Evolutionary conservation across 2,888 invertebrate species (phyloP), one percentile per base, ranked within the genome.

Genomic region (Cheilosia vernalis): DNA sequence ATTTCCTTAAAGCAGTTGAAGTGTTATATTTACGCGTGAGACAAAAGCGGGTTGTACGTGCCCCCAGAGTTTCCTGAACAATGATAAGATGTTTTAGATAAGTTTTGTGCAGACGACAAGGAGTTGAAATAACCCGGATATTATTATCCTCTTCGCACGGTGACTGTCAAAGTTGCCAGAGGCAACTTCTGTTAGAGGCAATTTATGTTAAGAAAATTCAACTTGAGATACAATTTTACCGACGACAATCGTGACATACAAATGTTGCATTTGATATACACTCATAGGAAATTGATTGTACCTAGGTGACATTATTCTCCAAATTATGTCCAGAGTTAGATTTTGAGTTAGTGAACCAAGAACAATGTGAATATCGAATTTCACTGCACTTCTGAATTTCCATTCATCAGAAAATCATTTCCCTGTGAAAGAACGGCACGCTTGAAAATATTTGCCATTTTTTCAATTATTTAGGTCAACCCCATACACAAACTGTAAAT

Each of bases 1-100:
- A 72, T 60, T 72, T 61, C 27, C 40, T 61, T 27, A 19, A 72
- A 72, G 49, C 17, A 61, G 49, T 72, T 49, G 24, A 4, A 27
- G 49, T 47, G 51, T 37, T 61, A 47, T 58, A 37, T 37, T 60
- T n/a, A 42, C 51, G 33, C 40, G 19, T n/a, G 13, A 49, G 37
- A 60, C 27, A 47, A 37, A 49, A 58, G 10, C 49, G 49, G 40
- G 24, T 49, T 60, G 58, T 66, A 13, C 37, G 37, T 13, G 37
- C 37, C 5, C 5, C 37, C 6, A 3, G 51, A 76, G 66, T 66
- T 66, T 66, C 66, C 51, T 58, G 17, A 30, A 44, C 6, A 76
- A 10, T 76, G 47, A 66, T 58, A 58, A 42, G n/a, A 42, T 13
- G 42, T 2, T 6, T 13, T 13, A 2, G 33, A 33, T 33, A 33